Evolutionary conservation across 2,113 vertebrate genomes (phyloP), one percentile per base, ranked within the genome.

Genomic region (Cariama cristata): DNA sequence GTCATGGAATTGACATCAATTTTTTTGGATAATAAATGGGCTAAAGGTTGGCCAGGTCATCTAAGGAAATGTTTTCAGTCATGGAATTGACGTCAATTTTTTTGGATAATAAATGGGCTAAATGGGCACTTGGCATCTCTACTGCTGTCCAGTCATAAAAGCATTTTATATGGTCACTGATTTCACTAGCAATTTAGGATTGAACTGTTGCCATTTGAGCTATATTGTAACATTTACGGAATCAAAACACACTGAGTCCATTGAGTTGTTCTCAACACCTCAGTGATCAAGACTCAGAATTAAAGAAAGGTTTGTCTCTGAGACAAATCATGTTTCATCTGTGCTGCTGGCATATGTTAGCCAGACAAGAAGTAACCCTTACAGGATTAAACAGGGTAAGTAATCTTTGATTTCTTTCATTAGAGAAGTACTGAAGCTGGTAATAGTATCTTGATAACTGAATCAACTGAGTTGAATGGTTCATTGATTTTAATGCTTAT

Each of bases 181-280:
- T 90, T 91, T 85, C 62, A n/a, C 69, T 35, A 79, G 71, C 77
- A 87, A 89, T 94, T 94, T 63, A 49, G 40, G 35, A 35, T 84
- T 95, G 89, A 90, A 75, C 33, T 79, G 18, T 44, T 95, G 86
- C 86, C 68, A 87, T 91, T 90, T 72, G 45, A 47, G 32, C 52
- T 72, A 1, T 33, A 13, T 63, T 8, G 4, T 22, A 52, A 15
- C 14, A 55, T 32, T 74, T 80, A 42, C 0, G 1, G 30, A 87
- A 92, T 62, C 42, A 79, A 87, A 95, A 52, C 32, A 62, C 23
- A 12, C 30, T 12, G 44, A 81, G 33, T 66, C 52, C 21, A 17
- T 32, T 44, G 62, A 73, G 18, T 13, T 64, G 47, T 84, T 30
- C 52, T 86, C 38, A 38, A 50, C 22, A 53, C 15, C 67, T 76